Evolutionary conservation across 2,113 vertebrate species (phyloP).

Genomic region (western clawed frog (Xenopus tropicalis)): DNA sequence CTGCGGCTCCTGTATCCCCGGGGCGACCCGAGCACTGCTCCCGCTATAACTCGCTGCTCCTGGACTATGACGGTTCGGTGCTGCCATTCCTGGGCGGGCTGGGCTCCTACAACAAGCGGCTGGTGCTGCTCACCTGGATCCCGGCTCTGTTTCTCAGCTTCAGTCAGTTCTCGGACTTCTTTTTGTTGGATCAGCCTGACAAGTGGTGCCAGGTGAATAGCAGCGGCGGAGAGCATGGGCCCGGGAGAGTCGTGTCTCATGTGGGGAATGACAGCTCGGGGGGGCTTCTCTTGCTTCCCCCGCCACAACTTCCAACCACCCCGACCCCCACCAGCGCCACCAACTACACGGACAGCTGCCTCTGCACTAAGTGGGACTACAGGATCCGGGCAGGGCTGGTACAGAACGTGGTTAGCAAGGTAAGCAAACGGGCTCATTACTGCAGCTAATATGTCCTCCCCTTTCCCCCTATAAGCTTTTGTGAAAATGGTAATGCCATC

Average conservation of each 20-base stretch:
- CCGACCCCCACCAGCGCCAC: conserved; percentile 41
- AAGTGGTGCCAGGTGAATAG: conserved; percentile 71
- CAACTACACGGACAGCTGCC: conserved; percentile 64
- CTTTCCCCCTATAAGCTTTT: too few species aligned
- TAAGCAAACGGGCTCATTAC: conserved; percentile 55
- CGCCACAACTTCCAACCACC: conserved; percentile 51
- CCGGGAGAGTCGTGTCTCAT: neutral
- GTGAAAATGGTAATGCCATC: too few species aligned
- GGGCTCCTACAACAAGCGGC: conserved; percentile 79
- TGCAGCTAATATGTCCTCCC: too few species aligned
- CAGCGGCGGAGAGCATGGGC: conserved; percentile 19
- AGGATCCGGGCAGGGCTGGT: conserved; percentile 85
- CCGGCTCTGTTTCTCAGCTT: conserved; percentile 92
- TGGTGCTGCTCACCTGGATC: conserved; percentile 94
- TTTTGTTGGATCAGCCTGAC: conserved; percentile 84
- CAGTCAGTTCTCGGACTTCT: conserved; percentile 95
- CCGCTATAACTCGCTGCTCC: conserved; percentile 70
- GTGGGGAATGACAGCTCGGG: conserved; percentile 2
- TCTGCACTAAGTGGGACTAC: conserved; percentile 80
- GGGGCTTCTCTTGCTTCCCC: conserved; percentile 46
- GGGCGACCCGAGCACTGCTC: conserved; percentile 42
- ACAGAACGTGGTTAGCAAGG: conserved; percentile 96
- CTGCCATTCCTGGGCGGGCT: conserved; percentile 89
- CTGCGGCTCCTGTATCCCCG: conserved; percentile 45
- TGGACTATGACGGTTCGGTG: conserved; percentile 86